These are phyloP conservation scores for Gracilinanus agilis DNA, from an alignment of 2,113 vertebrate genomes.

Conservation along the genomic window DNA sequence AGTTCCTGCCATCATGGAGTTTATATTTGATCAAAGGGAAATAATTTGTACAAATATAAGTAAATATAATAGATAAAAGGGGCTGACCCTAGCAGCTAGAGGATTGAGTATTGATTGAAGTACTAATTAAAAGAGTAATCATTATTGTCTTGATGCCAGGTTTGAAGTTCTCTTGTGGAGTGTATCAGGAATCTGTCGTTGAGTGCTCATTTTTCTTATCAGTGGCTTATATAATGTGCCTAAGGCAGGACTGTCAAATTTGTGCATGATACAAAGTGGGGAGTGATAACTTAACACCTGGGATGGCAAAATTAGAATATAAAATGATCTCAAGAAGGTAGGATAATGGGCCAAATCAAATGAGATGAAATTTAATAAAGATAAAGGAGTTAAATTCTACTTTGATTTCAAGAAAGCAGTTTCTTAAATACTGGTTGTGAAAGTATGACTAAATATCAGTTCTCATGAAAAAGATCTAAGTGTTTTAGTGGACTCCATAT, in stretches of 20 bases:
- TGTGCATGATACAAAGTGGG: not conserved
- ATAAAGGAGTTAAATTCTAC: not conserved
- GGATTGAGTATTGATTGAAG: not conserved
- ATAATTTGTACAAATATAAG: not conserved
- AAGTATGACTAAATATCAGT: not conserved
- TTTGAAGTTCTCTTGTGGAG: not conserved
- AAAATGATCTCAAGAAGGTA: not conserved
- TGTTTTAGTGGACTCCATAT: not conserved
- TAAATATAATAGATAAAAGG: not conserved
- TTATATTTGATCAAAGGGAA: not conserved
- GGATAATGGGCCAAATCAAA: not conserved
- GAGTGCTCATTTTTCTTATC: not conserved
- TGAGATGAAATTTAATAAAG: not conserved
- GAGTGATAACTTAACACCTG: not conserved
- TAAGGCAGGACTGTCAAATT: not conserved
- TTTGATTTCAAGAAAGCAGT: not conserved
- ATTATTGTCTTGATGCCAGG: not conserved
- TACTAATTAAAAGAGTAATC: not conserved
- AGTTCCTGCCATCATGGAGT: not conserved
- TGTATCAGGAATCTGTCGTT: not conserved
- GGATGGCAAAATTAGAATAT: not conserved
- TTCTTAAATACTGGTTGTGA: not conserved
- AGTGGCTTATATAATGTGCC: not conserved
- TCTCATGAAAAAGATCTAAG: not conserved
- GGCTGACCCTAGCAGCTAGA: too few relatives aligned